Percentiles rank a stretch among this genome's conserved stretches.
phyloP scores from a whole-genome alignment of 2,888 invertebrate genomes.

The Cephalotes varians region DNA sequence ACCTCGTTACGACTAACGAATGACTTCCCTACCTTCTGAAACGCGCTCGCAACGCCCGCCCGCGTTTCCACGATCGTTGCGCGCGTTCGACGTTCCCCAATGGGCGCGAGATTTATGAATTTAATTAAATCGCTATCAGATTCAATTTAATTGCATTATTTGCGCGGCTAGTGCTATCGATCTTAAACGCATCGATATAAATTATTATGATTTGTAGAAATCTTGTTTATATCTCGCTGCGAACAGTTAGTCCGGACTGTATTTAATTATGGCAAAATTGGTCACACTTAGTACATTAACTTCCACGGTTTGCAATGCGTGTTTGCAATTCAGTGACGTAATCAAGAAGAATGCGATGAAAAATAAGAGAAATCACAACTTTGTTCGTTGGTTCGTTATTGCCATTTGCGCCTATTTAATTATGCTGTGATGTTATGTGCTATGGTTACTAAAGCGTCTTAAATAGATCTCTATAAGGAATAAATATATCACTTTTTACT shows the following conservation, averaged over 20 bases:
- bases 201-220: background rate
- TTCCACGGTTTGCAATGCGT: background rate
- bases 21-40: conserved; percentile 32
- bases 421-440: background rate
- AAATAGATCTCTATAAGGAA: background rate
- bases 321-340: background rate
- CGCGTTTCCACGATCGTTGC: conserved; percentile 54
- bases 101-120: conserved; percentile 41
- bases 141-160: conserved; percentile 32
- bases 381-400: background rate
- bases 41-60: background rate
- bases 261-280: background rate
- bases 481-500: background rate
- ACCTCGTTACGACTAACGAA: conserved; percentile 65
- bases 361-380: background rate
- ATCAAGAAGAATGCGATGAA: background rate
- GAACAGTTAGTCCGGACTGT: background rate
- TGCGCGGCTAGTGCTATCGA: background rate
- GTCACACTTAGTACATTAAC: too few species aligned
- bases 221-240: background rate
- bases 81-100: conserved; percentile 1
- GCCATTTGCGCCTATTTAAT: conserved; percentile 8
- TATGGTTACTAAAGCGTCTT: conserved; percentile 1
- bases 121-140: conserved; percentile 44
- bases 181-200: background rate